Conservation (phyloP, 2,888 invertebrate species). For the Lepidocyrtoides sp. region DNA sequence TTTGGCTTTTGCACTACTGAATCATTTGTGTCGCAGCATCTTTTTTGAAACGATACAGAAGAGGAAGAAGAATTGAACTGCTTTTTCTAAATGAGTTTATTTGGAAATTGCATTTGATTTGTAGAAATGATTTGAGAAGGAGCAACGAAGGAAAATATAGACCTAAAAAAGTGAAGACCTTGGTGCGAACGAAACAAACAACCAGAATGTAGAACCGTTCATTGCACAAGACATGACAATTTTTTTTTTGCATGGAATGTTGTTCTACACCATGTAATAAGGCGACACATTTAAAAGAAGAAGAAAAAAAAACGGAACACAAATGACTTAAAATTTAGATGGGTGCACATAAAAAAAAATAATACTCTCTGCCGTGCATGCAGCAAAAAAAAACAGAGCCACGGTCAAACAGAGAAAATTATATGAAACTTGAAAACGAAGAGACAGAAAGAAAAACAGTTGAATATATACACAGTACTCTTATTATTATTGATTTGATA, state of each 20-base stretch:
- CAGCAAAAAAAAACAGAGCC: not conserved
- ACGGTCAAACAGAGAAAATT: not conserved
- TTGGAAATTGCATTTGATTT: not conserved
- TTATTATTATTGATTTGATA: not conserved
- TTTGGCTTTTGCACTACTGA: conserved; percentile 24
- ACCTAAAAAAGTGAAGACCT: too few relatives aligned
- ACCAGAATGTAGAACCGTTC: not conserved
- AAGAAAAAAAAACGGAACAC: conserved; percentile 1
- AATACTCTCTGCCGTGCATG: not conserved
- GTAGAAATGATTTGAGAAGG: not conserved
- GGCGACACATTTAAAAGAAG: conserved; percentile 47
- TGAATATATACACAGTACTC: not conserved
- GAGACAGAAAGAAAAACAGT: not conserved
- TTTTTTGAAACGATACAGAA: conserved; percentile 5
- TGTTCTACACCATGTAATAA: not conserved
- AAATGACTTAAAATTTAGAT: not conserved
- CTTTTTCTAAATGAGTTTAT: not conserved
- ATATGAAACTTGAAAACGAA: conserved; percentile 12
- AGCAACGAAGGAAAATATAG: too few relatives aligned
- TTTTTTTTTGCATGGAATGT: conserved; percentile 30
- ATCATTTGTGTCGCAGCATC: conserved; percentile 32
- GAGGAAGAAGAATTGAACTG: not conserved
- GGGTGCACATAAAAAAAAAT: not conserved
- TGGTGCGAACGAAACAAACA: too few relatives aligned
- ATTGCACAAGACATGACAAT: not conserved